A percentile compares a stretch with the other conserved stretches of the same genome.
Evolutionary conservation across 2,797 vertebrate genomes (phyloP).

Genomic region (Betta splendens): DNA sequence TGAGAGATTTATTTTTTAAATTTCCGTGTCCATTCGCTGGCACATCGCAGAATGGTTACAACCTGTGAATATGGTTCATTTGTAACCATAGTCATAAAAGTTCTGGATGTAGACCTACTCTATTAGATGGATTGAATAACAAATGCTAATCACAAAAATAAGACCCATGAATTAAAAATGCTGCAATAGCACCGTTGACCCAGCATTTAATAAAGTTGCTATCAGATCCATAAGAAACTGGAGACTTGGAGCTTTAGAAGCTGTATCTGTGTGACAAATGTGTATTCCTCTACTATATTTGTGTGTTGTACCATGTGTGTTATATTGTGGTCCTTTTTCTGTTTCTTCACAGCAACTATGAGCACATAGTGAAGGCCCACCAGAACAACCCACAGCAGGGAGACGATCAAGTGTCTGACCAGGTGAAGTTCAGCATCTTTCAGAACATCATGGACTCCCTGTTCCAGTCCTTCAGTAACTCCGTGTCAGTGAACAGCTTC

Average conservation of each 20-base stretch:
- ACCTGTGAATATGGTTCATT: neutral
- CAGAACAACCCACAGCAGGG: constrained; percentile 94
- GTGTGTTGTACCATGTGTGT: neutral
- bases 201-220: neutral
- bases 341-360: constrained; percentile 88
- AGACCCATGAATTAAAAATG: constrained; percentile 9
- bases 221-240: neutral
- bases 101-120: constrained; percentile 7
- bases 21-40: neutral
- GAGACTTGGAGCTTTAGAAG: neutral
- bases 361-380: constrained; percentile 98
- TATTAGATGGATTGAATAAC: constrained; percentile 17
- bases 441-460: constrained; percentile 98
- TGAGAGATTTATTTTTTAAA: constrained; percentile 55
- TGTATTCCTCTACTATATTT: neutral
- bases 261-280: too few species aligned
- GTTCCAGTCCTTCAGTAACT: constrained; percentile 94
- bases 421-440: constrained; percentile 96
- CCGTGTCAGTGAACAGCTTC: constrained; percentile 92
- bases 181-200: constrained; percentile 1
- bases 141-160: constrained; percentile 1
- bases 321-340: neutral
- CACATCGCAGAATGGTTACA: neutral
- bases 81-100: constrained; percentile 1
- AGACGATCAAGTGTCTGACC: constrained; percentile 92